These are phyloP conservation scores for Tolypeutes matacus DNA, from an alignment of 2,797 vertebrate species.

Conservation along the genomic window DNA sequence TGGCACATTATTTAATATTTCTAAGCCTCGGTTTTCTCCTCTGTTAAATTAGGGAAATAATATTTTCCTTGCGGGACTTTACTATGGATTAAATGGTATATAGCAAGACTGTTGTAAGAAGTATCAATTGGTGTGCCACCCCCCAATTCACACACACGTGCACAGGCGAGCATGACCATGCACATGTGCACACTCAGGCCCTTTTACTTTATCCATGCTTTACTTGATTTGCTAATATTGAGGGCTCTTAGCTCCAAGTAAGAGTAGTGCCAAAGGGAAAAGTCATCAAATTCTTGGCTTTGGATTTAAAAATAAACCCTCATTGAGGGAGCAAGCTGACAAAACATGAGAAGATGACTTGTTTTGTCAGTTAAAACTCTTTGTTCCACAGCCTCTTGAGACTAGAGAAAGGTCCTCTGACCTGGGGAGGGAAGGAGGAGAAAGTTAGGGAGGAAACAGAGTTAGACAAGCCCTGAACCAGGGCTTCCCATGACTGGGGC, in stretches of 20 bases:
- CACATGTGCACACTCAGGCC: not conserved
- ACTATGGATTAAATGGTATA: not conserved
- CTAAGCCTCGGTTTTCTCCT: not conserved
- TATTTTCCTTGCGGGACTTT: not conserved
- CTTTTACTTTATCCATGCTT: not conserved
- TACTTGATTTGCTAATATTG: not conserved
- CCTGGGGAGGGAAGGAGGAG: not conserved
- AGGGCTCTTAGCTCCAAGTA: not conserved
- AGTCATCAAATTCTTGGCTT: not conserved
- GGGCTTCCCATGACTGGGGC: too few species aligned
- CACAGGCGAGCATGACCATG: too few species aligned
- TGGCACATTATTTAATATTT: not conserved
- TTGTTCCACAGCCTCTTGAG: not conserved
- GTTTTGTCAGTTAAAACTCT: not conserved
- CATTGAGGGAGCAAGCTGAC: not conserved
- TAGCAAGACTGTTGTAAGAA: not conserved
- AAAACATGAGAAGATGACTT: not conserved
- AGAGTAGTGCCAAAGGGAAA: conserved; percentile 24
- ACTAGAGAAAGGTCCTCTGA: not conserved
- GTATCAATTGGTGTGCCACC: not conserved
- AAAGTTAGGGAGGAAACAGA: too few species aligned
- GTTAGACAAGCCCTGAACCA: not conserved
- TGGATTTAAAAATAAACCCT: not conserved
- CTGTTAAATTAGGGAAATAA: not conserved
- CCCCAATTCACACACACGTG: not conserved